These are phyloP conservation scores for Myotis brandtii DNA, from an alignment of 2,113 vertebrate species.

Conservation along the genomic window DNA sequence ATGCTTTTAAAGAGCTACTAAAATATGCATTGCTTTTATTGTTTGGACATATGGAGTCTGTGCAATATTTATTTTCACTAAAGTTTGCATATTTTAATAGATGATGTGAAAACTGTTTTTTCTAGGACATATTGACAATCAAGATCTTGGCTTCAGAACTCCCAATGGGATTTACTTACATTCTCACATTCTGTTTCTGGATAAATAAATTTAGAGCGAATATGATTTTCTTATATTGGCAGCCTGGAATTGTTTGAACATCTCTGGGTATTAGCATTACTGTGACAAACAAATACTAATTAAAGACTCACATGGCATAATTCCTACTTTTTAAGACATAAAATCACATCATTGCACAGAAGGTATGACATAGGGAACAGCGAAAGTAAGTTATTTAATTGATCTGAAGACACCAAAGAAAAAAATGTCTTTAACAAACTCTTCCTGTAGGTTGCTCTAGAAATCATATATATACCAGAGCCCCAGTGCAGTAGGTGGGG, in stretches of 20 bases:
- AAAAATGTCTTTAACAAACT: neutral
- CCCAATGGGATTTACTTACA: neutral
- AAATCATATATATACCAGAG: neutral
- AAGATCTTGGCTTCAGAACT: neutral
- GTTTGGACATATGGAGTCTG: neutral
- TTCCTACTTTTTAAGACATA: neutral
- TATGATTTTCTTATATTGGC: conserved; percentile 14
- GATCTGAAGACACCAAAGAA: neutral
- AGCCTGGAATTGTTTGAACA: neutral
- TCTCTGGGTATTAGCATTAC: neutral
- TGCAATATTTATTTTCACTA: conserved; percentile 31
- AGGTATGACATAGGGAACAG: neutral
- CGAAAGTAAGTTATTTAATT: neutral
- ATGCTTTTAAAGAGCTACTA: neutral
- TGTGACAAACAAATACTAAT: conserved; percentile 6
- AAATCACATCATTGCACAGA: neutral
- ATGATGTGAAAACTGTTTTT: neutral
- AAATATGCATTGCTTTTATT: neutral
- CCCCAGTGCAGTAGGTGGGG: too few species aligned
- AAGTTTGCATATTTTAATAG: conserved; percentile 38
- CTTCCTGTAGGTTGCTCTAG: neutral
- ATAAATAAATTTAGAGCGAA: conserved; percentile 16
- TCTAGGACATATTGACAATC: neutral
- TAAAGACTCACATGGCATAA: neutral
- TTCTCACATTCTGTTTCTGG: neutral